phyloP scores from a whole-genome alignment of 2,797 vertebrate genomes.

The Peromyscus nudipes region DNA sequence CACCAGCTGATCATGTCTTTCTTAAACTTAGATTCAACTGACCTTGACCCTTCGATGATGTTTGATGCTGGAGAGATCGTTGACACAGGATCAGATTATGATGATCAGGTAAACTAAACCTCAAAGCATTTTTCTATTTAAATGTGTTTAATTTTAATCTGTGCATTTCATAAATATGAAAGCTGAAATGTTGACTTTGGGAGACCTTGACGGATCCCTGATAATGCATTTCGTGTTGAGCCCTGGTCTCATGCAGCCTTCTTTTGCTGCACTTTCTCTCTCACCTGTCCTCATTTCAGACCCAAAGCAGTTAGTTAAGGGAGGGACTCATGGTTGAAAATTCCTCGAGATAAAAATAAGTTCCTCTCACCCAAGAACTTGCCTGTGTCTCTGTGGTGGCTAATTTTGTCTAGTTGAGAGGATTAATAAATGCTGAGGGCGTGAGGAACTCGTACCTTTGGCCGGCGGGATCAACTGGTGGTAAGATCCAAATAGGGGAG shows the following conservation, averaged over 20 bases:
- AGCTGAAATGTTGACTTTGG: background rate
- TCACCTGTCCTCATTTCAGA: background rate
- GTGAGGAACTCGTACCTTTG: background rate
- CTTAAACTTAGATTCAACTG: slow-evolving; percentile 90
- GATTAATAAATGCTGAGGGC: background rate
- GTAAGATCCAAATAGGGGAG: background rate
- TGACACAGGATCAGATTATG: slow-evolving; percentile 91
- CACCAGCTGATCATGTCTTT: background rate
- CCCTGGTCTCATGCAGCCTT: background rate
- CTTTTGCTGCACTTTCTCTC: background rate
- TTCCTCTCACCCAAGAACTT: slow-evolving; percentile 27
- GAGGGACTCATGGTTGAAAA: background rate
- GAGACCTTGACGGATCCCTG: background rate
- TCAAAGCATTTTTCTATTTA: slow-evolving; percentile 24
- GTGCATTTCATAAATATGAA: slow-evolving; percentile 44
- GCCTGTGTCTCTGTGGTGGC: background rate
- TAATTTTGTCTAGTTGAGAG: background rate
- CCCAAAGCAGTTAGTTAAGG: background rate
- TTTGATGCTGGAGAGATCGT: slow-evolving; percentile 91
- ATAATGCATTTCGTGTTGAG: background rate
- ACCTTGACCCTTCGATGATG: slow-evolving; percentile 93
- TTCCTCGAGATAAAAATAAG: background rate
- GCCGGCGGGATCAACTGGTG: background rate
- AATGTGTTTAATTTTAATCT: slow-evolving; percentile 38
- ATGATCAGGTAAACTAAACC: slow-evolving; percentile 93